phyloP scores from a whole-genome alignment of 2,797 vertebrate species.

The Gallinago stenura region DNA sequence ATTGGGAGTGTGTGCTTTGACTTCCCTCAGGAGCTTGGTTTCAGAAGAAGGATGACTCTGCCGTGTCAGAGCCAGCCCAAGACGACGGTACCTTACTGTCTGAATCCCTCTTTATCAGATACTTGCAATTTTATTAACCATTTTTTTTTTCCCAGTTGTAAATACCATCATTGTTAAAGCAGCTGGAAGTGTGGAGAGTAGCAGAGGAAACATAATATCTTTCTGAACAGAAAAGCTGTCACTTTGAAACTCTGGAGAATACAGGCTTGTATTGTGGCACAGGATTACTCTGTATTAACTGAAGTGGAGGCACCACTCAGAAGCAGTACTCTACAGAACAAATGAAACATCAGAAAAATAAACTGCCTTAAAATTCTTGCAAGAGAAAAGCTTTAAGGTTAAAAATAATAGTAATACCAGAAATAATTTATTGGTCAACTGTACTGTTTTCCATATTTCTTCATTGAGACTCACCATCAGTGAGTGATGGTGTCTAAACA shows the following conservation, averaged over 20 bases:
- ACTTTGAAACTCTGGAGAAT: conserved; percentile 50
- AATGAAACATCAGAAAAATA: background rate
- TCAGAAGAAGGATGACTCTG: background rate
- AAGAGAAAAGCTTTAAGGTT: background rate
- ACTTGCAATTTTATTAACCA: conserved; percentile 42
- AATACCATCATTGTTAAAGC: conserved; percentile 22
- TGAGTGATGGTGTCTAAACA: no score
- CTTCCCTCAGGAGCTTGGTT: background rate
- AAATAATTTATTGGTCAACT: background rate
- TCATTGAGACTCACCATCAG: background rate
- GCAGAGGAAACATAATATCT: background rate
- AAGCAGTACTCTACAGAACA: background rate
- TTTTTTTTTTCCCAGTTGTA: conserved; percentile 28
- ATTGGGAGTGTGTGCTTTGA: background rate
- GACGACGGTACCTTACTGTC: background rate
- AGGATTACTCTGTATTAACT: conserved; percentile 7
- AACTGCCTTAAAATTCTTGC: background rate
- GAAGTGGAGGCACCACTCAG: background rate
- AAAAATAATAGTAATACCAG: background rate
- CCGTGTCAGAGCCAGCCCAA: background rate
- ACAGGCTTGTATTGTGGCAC: conserved; percentile 3
- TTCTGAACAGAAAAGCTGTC: conserved; percentile 27
- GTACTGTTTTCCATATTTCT: background rate
- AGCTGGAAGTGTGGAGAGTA: background rate
- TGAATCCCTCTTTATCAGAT: background rate